Conservation (phyloP, 2,888 invertebrate species). For the Drosophila prolongata region DNA sequence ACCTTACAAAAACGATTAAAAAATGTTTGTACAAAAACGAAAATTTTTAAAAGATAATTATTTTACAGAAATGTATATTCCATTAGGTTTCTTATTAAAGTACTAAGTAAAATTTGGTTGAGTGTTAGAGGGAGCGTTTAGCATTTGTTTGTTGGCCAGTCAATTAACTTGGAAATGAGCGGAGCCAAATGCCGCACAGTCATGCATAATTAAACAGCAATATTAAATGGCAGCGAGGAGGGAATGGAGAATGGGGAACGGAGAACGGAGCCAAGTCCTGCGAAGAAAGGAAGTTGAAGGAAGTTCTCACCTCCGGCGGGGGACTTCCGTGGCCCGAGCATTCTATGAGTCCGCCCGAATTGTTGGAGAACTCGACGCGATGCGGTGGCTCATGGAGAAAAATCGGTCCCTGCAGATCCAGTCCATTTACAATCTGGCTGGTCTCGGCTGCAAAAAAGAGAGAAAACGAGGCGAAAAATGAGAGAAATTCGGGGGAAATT, state of each 20-base stretch:
- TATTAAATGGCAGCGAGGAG: slow-evolving; percentile 28
- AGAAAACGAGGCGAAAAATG: slow-evolving; percentile 10
- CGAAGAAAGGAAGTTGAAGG: neutral
- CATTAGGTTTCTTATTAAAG: too few relatives aligned
- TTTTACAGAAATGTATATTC: too few relatives aligned
- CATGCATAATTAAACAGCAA: slow-evolving; percentile 77
- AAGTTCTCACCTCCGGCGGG: slow-evolving; percentile 87
- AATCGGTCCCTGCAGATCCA: slow-evolving; percentile 89
- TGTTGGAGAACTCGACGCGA: slow-evolving; percentile 91
- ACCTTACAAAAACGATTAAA: too few relatives aligned
- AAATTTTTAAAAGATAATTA: too few relatives aligned
- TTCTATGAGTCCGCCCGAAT: slow-evolving; percentile 89
- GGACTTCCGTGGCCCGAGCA: slow-evolving; percentile 89
- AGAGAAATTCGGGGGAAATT: slow-evolving; percentile 20
- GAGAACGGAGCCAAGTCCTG: neutral
- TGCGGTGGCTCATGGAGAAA: slow-evolving; percentile 90
- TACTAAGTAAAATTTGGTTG: slow-evolving; percentile 11
- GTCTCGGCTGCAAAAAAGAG: slow-evolving; percentile 58
- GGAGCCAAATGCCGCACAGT: slow-evolving; percentile 43
- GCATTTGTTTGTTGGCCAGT: slow-evolving; percentile 48
- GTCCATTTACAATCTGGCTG: slow-evolving; percentile 80
- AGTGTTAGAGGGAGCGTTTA: slow-evolving; percentile 24
- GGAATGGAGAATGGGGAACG: neutral
- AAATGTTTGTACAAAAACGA: too few relatives aligned
- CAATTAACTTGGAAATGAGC: slow-evolving; percentile 75